Evolutionary conservation across 1,140 invertebrate genomes (phyloP).

Genomic region (Halesus radiatus): DNA sequence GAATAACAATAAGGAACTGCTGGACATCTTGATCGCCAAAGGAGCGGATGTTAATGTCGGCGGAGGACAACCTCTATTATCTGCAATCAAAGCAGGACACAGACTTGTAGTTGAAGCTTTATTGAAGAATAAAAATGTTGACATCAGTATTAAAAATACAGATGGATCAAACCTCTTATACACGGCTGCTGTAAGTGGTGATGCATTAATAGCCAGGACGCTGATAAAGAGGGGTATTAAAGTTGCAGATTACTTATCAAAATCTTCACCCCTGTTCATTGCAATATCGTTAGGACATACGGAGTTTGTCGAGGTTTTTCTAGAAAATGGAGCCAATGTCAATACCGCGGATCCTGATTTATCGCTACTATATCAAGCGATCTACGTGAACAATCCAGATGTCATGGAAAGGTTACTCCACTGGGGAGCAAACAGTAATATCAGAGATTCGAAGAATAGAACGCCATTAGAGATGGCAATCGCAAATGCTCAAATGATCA

Average conservation of each 20-base stretch:
- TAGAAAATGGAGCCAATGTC: background rate
- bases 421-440: background rate
- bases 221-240: background rate
- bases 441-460: background rate
- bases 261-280: background rate
- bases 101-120: background rate
- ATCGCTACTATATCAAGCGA: background rate
- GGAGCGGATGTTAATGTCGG: too few relatives aligned
- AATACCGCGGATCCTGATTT: background rate
- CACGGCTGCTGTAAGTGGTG: background rate
- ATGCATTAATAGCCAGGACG: background rate
- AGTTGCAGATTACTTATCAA: background rate
- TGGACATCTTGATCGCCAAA: background rate
- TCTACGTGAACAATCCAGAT: background rate
- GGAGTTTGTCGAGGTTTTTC: background rate
- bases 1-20: background rate
- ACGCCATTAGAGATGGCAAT: conserved; percentile 12
- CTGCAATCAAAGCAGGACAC: background rate
- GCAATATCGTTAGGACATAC: background rate
- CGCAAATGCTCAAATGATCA: background rate
- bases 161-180: background rate
- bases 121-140: background rate
- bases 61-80: background rate
- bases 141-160: background rate
- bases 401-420: background rate